Conservation (phyloP, 2,797 vertebrate species). For the Coranthus polyacanthus region DNA sequence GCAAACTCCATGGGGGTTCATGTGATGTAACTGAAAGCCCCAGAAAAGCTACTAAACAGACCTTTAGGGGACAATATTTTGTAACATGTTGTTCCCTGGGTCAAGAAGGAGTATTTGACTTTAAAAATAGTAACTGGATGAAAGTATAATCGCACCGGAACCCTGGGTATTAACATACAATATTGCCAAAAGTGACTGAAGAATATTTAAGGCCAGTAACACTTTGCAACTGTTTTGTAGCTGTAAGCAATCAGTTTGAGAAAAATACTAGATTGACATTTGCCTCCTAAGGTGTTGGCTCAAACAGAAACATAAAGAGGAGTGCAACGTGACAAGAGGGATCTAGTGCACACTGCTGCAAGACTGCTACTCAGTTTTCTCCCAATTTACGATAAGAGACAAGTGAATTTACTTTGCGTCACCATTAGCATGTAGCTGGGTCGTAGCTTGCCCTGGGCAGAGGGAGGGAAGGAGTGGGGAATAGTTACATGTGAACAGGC, state of each 20-base stretch:
- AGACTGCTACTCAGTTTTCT: slow-evolving; percentile 25
- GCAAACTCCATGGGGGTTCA: slow-evolving; percentile 1
- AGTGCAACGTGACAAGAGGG: slow-evolving; percentile 20
- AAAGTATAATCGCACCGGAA: not conserved
- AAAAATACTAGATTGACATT: not conserved
- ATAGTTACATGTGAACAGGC: slow-evolving; percentile 79
- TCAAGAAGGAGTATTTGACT: no score
- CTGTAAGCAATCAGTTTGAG: not conserved
- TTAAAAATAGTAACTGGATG: slow-evolving; percentile 1
- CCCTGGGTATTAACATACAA: not conserved
- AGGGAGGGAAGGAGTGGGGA: slow-evolving; percentile 73
- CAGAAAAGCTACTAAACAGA: not conserved
- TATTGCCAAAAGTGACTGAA: slow-evolving; percentile 5
- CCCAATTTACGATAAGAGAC: slow-evolving; percentile 39
- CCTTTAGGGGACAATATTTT: no score
- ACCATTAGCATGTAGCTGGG: slow-evolving; percentile 76
- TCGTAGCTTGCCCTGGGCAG: slow-evolving; percentile 72
- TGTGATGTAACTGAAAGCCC: not conserved
- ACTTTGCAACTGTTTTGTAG: slow-evolving; percentile 1
- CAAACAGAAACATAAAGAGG: slow-evolving; percentile 19
- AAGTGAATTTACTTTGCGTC: slow-evolving; percentile 65
- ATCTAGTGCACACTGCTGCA: slow-evolving; percentile 6
- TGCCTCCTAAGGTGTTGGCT: not conserved
- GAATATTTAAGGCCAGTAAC: slow-evolving; percentile 6
- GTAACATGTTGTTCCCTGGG: no score